phyloP scores from a whole-genome alignment of 23 tunicate genomes.

The Styela clava region DNA sequence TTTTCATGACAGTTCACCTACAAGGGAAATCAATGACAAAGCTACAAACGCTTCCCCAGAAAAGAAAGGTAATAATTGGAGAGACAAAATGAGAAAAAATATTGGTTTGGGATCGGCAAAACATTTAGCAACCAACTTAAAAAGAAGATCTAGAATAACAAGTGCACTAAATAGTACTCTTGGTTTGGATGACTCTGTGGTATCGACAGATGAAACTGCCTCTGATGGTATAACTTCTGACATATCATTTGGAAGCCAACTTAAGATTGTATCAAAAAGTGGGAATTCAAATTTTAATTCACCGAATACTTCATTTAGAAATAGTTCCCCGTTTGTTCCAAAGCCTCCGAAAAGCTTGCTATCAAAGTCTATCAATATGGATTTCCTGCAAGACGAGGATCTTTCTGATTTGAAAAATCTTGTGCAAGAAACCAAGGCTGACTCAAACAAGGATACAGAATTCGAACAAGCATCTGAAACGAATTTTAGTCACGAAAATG shows the following conservation, averaged over 20 bases:
- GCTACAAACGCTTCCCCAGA: neutral
- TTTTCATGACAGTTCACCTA: neutral
- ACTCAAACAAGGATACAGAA: slow-evolving; percentile 13
- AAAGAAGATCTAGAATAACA: neutral
- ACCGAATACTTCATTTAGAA: neutral
- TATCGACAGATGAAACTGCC: neutral
- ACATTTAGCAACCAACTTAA: slow-evolving; percentile 1
- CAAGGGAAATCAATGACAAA: neutral
- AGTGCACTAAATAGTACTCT: neutral
- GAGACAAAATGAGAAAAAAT: slow-evolving; percentile 47
- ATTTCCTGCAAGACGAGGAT: slow-evolving; percentile 4
- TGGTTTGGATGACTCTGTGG: neutral
- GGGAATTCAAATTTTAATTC: neutral
- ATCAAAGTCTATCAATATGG: slow-evolving; percentile 1
- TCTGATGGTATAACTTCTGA: neutral
- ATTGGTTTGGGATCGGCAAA: neutral
- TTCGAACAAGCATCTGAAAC: too few species aligned
- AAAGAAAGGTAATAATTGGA: neutral
- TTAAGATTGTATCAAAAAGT: neutral
- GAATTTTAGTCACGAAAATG: slow-evolving; percentile 7
- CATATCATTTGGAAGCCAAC: neutral
- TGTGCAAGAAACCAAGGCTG: neutral
- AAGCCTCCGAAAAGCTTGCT: neutral
- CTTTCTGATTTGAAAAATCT: slow-evolving; percentile 11
- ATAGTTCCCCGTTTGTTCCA: neutral